Conservation (phyloP, 2,888 invertebrate species). For the Epinotia demarniana region DNA sequence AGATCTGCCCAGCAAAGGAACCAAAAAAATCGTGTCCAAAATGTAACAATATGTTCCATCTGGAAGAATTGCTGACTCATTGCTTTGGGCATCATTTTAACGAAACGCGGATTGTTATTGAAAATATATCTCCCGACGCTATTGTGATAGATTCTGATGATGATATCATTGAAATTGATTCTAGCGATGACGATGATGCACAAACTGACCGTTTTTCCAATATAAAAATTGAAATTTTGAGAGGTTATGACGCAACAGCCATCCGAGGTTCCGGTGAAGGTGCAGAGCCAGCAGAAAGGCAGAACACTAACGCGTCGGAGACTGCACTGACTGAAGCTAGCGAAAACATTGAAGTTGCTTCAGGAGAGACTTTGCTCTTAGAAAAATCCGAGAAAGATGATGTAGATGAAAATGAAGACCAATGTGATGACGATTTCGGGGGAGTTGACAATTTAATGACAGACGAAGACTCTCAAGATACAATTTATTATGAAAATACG, state of each 20-base stretch:
- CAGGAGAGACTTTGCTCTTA: neutral
- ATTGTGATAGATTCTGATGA: constrained; percentile 25
- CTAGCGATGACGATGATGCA: constrained; percentile 15
- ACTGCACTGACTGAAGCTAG: neutral
- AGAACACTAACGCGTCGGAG: neutral
- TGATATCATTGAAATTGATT: constrained; percentile 10
- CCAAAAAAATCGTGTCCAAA: constrained; percentile 7
- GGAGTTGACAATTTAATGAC: neutral
- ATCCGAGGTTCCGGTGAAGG: neutral
- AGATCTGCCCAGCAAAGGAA: constrained; percentile 12
- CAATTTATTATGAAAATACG: constrained; percentile 7
- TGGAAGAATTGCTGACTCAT: constrained; percentile 20
- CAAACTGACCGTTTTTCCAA: neutral
- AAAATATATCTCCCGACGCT: constrained; percentile 9
- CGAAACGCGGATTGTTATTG: neutral
- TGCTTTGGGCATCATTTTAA: constrained; percentile 16
- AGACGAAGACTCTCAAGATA: constrained; percentile 17
- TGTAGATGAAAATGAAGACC: constrained; percentile 5
- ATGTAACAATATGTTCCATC: constrained; percentile 20
- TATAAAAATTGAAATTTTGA: neutral
- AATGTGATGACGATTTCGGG: neutral
- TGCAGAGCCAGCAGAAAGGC: neutral
- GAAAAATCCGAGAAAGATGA: neutral
- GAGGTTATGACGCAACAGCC: neutral
- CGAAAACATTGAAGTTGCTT: too few species aligned